Percentiles rank a stretch among this genome's conserved stretches.
Conservation (phyloP, 2,113 vertebrate species). For the Tiliqua scincoides region DNA sequence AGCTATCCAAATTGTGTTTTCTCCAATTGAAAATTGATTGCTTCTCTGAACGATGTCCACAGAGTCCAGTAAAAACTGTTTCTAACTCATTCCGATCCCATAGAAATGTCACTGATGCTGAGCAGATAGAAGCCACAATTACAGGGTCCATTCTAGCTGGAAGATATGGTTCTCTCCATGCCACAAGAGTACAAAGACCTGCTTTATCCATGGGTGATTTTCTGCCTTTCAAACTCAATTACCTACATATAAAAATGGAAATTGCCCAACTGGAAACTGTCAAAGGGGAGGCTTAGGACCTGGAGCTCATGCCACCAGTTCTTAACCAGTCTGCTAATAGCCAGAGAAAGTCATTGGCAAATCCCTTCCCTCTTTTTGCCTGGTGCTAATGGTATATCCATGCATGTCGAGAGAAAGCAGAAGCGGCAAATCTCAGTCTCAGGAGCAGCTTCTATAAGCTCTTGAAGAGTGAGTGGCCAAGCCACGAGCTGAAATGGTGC, state of each 20-base stretch:
- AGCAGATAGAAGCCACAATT: neutral
- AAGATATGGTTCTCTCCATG: neutral
- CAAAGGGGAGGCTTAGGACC: too few relatives aligned
- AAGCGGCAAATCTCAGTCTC: too few relatives aligned
- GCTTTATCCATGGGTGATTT: neutral
- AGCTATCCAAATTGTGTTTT: constrained; percentile 45
- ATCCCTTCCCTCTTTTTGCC: too few relatives aligned
- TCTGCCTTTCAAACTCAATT: constrained; percentile 18
- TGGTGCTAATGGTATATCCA: too few relatives aligned
- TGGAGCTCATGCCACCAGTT: too few relatives aligned
- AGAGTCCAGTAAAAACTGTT: constrained; percentile 18
- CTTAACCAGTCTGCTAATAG: too few relatives aligned
- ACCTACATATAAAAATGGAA: constrained; percentile 1
- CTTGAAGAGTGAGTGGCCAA: too few relatives aligned
- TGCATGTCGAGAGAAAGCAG: too few relatives aligned
- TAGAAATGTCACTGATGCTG: constrained; percentile 27
- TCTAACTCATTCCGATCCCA: neutral
- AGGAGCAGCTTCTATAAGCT: too few relatives aligned
- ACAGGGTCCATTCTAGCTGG: neutral
- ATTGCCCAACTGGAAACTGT: neutral
- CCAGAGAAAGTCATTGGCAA: too few relatives aligned
- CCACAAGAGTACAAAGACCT: neutral
- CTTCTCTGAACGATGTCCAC: constrained; percentile 10
- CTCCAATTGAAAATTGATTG: neutral
- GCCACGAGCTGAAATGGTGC: too few relatives aligned